Evolutionary conservation across 2,888 invertebrate genomes (phyloP).

Genomic region (Coelopa pilipes): DNA sequence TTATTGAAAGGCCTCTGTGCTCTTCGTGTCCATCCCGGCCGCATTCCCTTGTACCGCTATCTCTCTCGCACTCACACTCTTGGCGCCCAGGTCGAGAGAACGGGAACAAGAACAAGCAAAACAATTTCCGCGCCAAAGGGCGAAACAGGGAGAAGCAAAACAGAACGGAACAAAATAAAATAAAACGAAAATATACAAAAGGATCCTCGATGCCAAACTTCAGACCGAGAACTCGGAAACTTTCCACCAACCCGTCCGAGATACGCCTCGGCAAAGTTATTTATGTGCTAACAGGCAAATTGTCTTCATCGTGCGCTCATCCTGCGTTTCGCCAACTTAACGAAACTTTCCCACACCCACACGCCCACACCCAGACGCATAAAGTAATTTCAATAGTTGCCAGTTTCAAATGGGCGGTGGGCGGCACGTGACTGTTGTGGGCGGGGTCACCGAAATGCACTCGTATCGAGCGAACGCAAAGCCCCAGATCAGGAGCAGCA

Average conservation of each 20-base stretch:
- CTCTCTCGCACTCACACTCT: background rate
- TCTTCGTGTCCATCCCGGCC: background rate
- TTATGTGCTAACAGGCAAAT: constrained; percentile 24
- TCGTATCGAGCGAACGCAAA: too few species aligned
- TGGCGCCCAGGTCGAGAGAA: background rate
- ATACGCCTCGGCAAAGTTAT: background rate
- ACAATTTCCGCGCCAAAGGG: background rate
- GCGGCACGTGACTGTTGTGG: background rate
- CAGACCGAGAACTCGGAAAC: background rate
- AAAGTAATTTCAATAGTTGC: constrained; percentile 27
- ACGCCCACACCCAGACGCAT: background rate
- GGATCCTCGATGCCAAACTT: background rate
- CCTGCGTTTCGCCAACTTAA: background rate
- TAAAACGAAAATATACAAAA: too few species aligned
- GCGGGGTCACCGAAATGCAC: too few species aligned
- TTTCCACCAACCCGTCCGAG: background rate
- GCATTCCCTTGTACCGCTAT: background rate
- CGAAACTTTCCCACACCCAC: constrained; percentile 11
- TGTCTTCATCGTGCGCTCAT: constrained; percentile 4
- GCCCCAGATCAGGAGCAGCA: too few species aligned
- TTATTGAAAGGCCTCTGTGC: background rate
- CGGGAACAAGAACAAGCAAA: background rate
- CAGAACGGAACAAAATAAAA: background rate
- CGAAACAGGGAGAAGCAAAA: background rate
- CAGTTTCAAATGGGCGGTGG: background rate